Conservation (phyloP, 2,113 vertebrate species). For the Pelobates fuscus region DNA sequence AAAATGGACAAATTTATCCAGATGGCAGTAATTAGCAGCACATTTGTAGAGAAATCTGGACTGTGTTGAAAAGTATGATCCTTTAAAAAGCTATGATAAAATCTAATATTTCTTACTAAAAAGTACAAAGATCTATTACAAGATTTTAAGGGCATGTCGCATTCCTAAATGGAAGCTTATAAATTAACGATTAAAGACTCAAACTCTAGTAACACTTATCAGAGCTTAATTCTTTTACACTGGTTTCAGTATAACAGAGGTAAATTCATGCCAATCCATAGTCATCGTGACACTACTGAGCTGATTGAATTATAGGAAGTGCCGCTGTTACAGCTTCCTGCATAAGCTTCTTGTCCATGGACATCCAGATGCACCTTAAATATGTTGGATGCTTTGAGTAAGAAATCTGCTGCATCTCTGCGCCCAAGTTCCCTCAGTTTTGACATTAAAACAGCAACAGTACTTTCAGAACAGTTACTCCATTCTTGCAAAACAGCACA, state of each 20-base stretch:
- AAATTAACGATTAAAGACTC: constrained; percentile 36
- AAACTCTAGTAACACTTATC: constrained; percentile 18
- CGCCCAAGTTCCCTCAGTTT: constrained; percentile 93
- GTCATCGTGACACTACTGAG: constrained; percentile 93
- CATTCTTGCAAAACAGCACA: constrained; percentile 88
- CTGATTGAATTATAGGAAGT: constrained; percentile 97
- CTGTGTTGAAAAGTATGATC: constrained; percentile 56
- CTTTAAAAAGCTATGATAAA: constrained; percentile 59
- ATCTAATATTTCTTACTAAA: constrained; percentile 57
- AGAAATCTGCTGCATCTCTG: constrained; percentile 91
- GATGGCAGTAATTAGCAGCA: constrained; percentile 67
- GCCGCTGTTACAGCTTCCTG: constrained; percentile 88
- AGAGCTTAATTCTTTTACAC: constrained; percentile 24
- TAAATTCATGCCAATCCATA: constrained; percentile 44
- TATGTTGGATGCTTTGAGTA: constrained; percentile 86
- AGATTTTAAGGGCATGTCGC: constrained; percentile 47
- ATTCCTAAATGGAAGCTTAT: constrained; percentile 48
- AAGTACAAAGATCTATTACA: constrained; percentile 56
- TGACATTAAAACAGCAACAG: constrained; percentile 85
- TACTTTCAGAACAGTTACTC: constrained; percentile 81
- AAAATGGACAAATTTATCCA: constrained; percentile 32
- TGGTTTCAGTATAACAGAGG: constrained; percentile 51
- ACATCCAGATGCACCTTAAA: constrained; percentile 88
- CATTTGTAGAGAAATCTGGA: constrained; percentile 52
- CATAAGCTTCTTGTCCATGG: constrained; percentile 77